A percentile compares a stretch with the other conserved stretches of the same genome.
phyloP scores from a whole-genome alignment of 2,113 vertebrate species.

The Eonycteris spelaea region DNA sequence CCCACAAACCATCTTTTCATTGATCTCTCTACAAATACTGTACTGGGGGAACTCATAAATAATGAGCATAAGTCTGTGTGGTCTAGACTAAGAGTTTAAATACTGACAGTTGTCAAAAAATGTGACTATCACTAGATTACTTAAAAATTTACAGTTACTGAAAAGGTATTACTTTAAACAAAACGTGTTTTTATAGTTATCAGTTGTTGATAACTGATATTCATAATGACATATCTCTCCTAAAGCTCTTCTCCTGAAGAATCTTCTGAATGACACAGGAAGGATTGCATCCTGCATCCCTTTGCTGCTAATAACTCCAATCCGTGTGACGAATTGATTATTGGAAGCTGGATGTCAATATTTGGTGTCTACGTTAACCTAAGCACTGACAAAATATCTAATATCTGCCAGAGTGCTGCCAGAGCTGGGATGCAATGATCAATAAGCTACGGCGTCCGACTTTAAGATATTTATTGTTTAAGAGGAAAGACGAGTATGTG shows the following conservation, averaged over 20 bases:
- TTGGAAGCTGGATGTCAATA: neutral
- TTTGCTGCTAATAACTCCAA: slow-evolving; percentile 1
- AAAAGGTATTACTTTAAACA: neutral
- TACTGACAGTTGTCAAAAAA: slow-evolving; percentile 35
- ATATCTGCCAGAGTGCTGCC: neutral
- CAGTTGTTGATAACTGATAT: neutral
- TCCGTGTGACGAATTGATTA: neutral
- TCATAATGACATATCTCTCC: neutral
- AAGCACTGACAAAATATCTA: neutral
- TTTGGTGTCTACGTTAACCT: neutral
- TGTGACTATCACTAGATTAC: neutral
- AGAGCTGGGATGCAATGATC: neutral
- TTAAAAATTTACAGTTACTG: neutral
- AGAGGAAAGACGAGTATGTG: neutral
- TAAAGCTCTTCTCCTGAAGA: neutral
- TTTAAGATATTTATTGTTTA: neutral
- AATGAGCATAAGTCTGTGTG: neutral
- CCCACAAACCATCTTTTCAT: neutral
- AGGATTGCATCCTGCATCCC: neutral
- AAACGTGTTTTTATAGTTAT: neutral
- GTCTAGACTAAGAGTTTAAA: slow-evolving; percentile 37
- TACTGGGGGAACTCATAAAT: slow-evolving; percentile 5
- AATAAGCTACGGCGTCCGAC: neutral
- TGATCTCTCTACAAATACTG: slow-evolving; percentile 21
- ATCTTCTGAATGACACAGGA: neutral